Conservation (phyloP, 2,113 vertebrate species). For the Nothocercus nigrocapillus region DNA sequence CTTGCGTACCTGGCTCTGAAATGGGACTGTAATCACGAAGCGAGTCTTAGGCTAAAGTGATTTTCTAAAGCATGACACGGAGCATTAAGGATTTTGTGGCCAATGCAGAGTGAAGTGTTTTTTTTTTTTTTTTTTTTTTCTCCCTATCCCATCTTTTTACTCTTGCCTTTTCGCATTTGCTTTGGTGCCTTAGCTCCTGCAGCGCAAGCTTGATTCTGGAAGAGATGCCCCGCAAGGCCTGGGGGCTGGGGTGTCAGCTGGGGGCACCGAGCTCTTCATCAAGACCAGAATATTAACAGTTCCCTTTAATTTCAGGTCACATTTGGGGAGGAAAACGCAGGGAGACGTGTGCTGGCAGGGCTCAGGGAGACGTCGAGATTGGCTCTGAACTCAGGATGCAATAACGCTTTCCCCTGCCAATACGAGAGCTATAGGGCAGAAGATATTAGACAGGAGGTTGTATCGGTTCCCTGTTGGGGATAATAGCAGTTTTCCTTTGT, state of each 20-base stretch:
- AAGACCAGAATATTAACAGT: not conserved
- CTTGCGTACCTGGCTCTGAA: not conserved
- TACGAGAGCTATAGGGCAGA: not conserved
- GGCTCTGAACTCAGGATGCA: not conserved
- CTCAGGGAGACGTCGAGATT: not conserved
- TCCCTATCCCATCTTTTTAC: not conserved
- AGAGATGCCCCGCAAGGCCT: not conserved
- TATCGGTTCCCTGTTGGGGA: not conserved
- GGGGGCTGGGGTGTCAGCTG: not conserved
- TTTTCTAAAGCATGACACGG: constrained; percentile 5
- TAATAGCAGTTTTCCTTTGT: not conserved
- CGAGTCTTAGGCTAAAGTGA: constrained; percentile 29
- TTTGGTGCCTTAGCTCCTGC: not conserved
- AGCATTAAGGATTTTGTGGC: constrained; percentile 29
- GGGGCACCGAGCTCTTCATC: not conserved
- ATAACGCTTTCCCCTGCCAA: not conserved
- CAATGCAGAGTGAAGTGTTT: not conserved
- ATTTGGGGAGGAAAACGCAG: not conserved
- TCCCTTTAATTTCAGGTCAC: not conserved
- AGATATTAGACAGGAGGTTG: not conserved
- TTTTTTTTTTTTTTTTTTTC: not conserved
- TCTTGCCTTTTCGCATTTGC: not conserved
- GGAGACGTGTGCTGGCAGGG: not conserved
- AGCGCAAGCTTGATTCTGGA: not conserved
- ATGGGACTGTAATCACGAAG: constrained; percentile 12